Evolutionary conservation across 2,113 vertebrate genomes (phyloP).

Genomic region (Eudyptes chrysolophus): DNA sequence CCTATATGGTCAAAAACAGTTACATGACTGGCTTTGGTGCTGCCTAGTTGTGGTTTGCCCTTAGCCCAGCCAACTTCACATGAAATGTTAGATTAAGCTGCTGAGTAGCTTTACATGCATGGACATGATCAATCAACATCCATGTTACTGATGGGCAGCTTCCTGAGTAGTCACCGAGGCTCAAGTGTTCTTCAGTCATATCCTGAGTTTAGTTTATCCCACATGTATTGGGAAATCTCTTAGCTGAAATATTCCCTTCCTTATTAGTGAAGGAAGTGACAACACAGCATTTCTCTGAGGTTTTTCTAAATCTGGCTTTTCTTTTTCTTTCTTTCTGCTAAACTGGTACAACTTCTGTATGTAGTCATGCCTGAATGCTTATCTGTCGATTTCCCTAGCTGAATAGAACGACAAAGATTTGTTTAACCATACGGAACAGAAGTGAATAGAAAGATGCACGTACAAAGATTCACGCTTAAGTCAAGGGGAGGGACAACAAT

Average conservation of each 20-base stretch:
- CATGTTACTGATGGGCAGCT: background rate
- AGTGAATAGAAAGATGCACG: background rate
- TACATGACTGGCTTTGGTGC: background rate
- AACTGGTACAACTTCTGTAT: background rate
- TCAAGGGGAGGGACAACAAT: background rate
- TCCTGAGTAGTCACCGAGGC: background rate
- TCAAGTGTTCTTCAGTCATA: slow-evolving; percentile 23
- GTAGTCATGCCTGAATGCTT: background rate
- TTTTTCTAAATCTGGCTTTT: background rate
- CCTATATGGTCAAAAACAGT: background rate
- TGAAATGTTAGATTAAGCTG: background rate
- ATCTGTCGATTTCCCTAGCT: background rate
- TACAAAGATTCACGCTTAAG: background rate
- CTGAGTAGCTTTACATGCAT: background rate
- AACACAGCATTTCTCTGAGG: background rate
- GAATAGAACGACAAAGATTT: background rate
- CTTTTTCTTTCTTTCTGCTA: background rate
- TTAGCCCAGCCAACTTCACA: background rate
- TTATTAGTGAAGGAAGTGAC: background rate
- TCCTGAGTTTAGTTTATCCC: slow-evolving; percentile 33
- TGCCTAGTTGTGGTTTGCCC: slow-evolving; percentile 1
- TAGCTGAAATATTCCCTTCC: background rate
- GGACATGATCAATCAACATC: background rate
- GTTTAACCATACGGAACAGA: background rate
- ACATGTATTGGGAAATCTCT: background rate